phyloP scores from a whole-genome alignment of 2,113 vertebrate genomes.

The Motacilla tschutschensis region DNA sequence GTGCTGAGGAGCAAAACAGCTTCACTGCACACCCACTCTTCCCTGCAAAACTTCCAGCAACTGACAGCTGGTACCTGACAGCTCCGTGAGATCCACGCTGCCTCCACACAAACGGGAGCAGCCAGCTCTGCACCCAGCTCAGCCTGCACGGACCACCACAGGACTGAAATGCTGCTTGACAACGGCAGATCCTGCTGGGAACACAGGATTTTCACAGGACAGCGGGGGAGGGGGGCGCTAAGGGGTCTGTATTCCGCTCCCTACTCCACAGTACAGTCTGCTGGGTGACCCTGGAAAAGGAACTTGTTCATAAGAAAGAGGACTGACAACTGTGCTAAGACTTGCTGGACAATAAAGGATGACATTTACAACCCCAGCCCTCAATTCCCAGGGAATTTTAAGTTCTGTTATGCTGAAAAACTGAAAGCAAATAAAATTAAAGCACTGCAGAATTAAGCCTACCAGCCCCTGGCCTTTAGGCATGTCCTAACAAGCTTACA shows the following conservation, averaged over 20 bases:
- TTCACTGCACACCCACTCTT: conserved; percentile 28
- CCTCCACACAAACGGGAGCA: background rate
- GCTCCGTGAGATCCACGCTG: background rate
- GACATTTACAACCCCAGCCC: background rate
- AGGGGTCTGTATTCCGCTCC: background rate
- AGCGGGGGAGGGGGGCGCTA: too few species aligned
- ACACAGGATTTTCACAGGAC: background rate
- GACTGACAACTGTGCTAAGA: background rate
- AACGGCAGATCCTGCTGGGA: background rate
- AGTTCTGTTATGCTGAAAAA: background rate
- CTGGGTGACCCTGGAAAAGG: background rate
- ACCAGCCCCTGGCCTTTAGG: background rate
- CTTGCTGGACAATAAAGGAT: background rate
- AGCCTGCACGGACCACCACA: background rate
- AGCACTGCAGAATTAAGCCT: conserved; percentile 10
- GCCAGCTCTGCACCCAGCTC: background rate
- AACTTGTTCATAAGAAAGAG: background rate
- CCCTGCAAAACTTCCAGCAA: conserved; percentile 37
- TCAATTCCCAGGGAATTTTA: background rate
- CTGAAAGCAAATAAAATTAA: background rate
- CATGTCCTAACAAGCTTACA: conserved; percentile 37
- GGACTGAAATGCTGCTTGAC: background rate
- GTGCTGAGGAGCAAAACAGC: conserved; percentile 34
- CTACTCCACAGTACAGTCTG: background rate
- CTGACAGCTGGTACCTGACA: conserved; percentile 27